Base-by-base conservation (phyloP, 2,888 invertebrate genomes). In the Leucoptera coffeella region DNA sequence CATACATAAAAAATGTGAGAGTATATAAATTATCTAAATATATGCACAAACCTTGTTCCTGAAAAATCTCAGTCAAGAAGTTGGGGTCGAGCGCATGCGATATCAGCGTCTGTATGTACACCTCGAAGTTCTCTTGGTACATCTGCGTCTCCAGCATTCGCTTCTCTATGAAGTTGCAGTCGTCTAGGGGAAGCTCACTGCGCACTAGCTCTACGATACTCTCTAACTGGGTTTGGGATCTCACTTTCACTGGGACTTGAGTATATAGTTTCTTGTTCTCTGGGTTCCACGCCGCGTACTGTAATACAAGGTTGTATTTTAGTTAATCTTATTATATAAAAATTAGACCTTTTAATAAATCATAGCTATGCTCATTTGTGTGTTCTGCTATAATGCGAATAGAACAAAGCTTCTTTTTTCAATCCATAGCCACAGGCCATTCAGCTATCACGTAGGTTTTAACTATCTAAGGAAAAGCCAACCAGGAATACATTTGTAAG, bases 31-130 rank as follows among this genome's bases (percentile, higher is more conserved):
- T n/a, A n/a, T n/a, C n/a, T 13, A 10, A 6, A 22, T 5, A 27
- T 10, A 5, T 9, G 13, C 15, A 11, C 22, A 42, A 47, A 89
- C 91, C 91, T 77, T 88, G 84, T 47, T 91, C 91, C 47, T 86
- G 84, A 41, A 87, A 86, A 47, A 92, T 91, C 73, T 92, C 91
- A 26, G 82, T 82, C 11, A 91, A 74, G 48, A 92, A 92, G 61
- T 88, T 90, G 4, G 87, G 85, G 58, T 92, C 91, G 35, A 92
- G 61, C 4, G 89, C 88, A 52, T 91, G 91, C 3, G 91, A 91
- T 45, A 91, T 88, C 43, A 92, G 74, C 3, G 90, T 90, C 53
- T 92, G 91, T 50, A 92, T 84, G 45, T 89, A 92, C 22, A 92
- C 89, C 71, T 90, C 90, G 50, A 91, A 92, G 50, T 86, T 85